A percentile compares a stretch with the other conserved stretches of the same genome.
Evolutionary conservation across 1,140 invertebrate genomes (phyloP).

Genomic region (Heliconius nattereri): DNA sequence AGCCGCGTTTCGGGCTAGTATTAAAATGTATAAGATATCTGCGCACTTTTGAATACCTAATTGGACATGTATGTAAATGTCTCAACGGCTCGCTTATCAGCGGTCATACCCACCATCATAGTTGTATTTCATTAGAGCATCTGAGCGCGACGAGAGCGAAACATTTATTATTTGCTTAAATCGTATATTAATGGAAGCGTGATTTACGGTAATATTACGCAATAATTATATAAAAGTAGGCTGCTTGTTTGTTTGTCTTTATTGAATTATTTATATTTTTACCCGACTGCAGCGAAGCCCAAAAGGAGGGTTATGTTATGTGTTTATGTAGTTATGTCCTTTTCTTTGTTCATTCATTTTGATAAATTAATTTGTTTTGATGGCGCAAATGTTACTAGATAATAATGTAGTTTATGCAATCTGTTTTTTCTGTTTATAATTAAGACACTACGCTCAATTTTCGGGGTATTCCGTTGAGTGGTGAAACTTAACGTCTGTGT

Average conservation of each 20-base stretch:
- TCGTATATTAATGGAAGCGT: constrained; percentile 32
- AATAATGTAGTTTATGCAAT: no score
- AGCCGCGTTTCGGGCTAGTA: not conserved
- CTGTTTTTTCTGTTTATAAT: no score
- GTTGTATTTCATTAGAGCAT: constrained; percentile 58
- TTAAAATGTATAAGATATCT: constrained; percentile 13
- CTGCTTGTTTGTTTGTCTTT: not conserved
- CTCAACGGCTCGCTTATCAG: constrained; percentile 54
- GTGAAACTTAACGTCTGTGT: no score
- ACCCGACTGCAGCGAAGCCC: no score
- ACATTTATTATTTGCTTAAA: constrained; percentile 16
- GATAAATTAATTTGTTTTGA: no score
- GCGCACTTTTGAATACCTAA: constrained; percentile 43
- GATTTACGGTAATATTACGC: constrained; percentile 45
- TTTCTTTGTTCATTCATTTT: no score
- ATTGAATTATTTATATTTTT: not conserved
- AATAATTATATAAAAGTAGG: constrained; percentile 42
- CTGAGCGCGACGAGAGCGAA: constrained; percentile 33
- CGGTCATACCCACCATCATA: constrained; percentile 49
- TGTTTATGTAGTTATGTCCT: no score
- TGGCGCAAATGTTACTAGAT: no score
- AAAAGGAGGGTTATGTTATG: no score
- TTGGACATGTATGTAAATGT: constrained; percentile 61
- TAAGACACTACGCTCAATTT: no score
- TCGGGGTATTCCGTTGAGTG: no score